phyloP scores from a whole-genome alignment of 2,888 invertebrate species.

The Euproctis similis region DNA sequence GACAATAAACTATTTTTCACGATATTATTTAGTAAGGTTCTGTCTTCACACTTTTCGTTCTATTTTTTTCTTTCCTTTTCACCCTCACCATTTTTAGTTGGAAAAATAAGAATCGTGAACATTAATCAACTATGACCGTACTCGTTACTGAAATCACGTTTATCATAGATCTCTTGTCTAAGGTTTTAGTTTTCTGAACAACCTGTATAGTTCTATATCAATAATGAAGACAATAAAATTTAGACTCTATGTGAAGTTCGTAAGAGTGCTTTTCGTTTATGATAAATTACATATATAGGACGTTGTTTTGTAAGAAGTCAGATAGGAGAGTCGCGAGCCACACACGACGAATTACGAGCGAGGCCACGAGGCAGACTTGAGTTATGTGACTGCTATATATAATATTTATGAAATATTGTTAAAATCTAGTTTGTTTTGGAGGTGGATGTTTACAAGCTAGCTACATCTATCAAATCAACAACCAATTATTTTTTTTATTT shows the following conservation, averaged over 20 bases:
- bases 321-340: conserved; percentile 64
- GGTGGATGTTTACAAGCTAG: conserved; percentile 10
- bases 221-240: conserved; percentile 14
- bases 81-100: too few species aligned
- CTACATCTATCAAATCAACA: too few species aligned
- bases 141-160: conserved; percentile 73
- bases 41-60: conserved; percentile 57
- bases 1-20: conserved; percentile 71
- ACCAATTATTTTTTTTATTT: too few species aligned
- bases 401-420: conserved; percentile 60
- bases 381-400: conserved; percentile 62
- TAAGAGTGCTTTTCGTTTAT: conserved; percentile 29
- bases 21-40: conserved; percentile 57
- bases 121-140: conserved; percentile 57
- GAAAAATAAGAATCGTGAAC: conserved; percentile 59
- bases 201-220: conserved; percentile 32
- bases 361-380: conserved; percentile 56
- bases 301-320: conserved; percentile 40
- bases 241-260: conserved; percentile 21
- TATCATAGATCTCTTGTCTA: conserved; percentile 74
- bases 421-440: conserved; percentile 35
- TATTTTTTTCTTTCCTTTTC: too few species aligned
- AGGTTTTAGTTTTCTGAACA: conserved; percentile 49
- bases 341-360: conserved; percentile 71
- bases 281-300: conserved; percentile 26